These are phyloP conservation scores for Scaptomyza pallida DNA, from an alignment of 1,140 invertebrate genomes.

Conservation along the genomic window DNA sequence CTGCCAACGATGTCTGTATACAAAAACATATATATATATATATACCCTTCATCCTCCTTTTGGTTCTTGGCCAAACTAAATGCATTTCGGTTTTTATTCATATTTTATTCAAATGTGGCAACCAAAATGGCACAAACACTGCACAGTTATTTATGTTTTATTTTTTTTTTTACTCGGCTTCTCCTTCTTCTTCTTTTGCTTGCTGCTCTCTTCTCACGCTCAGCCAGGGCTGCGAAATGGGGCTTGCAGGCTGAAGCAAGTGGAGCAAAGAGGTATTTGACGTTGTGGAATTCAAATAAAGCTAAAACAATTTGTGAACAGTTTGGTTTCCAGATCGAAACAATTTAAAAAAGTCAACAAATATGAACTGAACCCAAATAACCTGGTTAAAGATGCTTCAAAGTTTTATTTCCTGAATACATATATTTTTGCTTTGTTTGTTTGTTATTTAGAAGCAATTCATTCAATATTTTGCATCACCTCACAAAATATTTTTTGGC, in stretches of 20 bases:
- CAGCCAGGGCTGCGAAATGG: constrained; percentile 36
- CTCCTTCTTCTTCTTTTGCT: not conserved
- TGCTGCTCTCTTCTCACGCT: constrained; percentile 5
- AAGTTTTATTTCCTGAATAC: not conserved
- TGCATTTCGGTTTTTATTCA: constrained; percentile 80
- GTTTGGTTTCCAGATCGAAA: not conserved
- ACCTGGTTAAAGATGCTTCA: not conserved
- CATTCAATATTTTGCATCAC: too few species aligned
- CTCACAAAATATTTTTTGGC: too few species aligned
- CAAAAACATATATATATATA: constrained; percentile 22
- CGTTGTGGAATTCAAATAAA: constrained; percentile 24
- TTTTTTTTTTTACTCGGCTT: constrained; percentile 43
- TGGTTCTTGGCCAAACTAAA: constrained; percentile 55
- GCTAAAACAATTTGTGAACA: constrained; percentile 10
- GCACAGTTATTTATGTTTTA: constrained; percentile 76
- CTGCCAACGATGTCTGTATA: constrained; percentile 20
- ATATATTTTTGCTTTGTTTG: too few species aligned
- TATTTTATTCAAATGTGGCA: constrained; percentile 81
- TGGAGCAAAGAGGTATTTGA: constrained; percentile 45
- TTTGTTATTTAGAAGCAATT: too few species aligned
- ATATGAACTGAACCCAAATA: not conserved
- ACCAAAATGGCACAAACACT: constrained; percentile 79
- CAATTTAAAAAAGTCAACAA: not conserved
- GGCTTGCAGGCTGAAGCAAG: constrained; percentile 39
- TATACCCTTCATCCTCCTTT: constrained; percentile 16